Evolutionary conservation across 2,113 vertebrate genomes (phyloP), one percentile per base, ranked within the genome.

Genomic region (Cryptoleucopteryx plumbea): DNA sequence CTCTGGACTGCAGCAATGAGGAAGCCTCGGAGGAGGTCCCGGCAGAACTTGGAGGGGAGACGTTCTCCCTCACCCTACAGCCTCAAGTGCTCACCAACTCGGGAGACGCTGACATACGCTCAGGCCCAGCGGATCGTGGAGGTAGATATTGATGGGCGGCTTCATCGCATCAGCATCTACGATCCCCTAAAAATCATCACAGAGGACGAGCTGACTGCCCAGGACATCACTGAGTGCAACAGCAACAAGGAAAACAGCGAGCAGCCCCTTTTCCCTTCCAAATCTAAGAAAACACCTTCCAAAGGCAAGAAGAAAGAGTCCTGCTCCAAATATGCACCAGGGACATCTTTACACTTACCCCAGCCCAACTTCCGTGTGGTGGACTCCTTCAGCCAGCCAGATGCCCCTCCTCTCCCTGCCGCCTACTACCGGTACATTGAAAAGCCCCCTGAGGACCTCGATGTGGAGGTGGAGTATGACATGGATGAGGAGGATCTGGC

Each of bases 201-300:
- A 0, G 99, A 99, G 85, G 99, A 99, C 7, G 99, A 99, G 86
- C 98, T 99, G 97, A 99, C 98, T 5, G 99, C 99, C 77, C 99
- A 99, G 98, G 99, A 99, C 94, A 99, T 99, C 93, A 99, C 98
- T 0, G 99, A 99, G 95, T 99, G 99, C 97, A 99, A 99, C 91
- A 99, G 99, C 97, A 99, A 99, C 98, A 99, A 99, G 96, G 99
- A 99, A 92, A 99, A 99, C 97, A 99, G 99, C 1, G 99, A 99
- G 95, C 99, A 99, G 96, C 98, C 99, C 59, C 97, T 98, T 13
- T 97, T 98, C 62, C 97, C 98, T 62, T 96, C 98, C 74, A 98
- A 98, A 67, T 98, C 98, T 10, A 99, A 98, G 93, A 99, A 99
- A 90, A 55, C 98, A 0, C 91, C 98, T 40, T 98, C 98, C 50